A percentile compares a stretch with the other conserved stretches of the same genome.
phyloP scores from a whole-genome alignment of 2,113 vertebrate genomes.

The Odontophorus gujanensis region DNA sequence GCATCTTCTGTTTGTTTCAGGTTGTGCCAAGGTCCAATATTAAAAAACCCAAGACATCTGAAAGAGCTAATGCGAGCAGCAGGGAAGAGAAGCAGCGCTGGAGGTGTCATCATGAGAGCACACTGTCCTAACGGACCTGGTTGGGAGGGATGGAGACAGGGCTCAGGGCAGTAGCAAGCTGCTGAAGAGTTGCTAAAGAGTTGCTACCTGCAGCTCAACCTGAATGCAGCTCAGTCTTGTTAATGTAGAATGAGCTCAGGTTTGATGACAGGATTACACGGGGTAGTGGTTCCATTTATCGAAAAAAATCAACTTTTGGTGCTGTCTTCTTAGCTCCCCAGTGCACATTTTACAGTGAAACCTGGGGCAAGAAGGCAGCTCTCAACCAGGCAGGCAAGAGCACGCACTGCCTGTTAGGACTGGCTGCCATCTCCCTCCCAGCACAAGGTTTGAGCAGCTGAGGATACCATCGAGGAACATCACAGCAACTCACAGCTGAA shows the following conservation, averaged over 20 bases:
- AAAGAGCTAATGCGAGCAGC: background rate
- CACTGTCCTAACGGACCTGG: background rate
- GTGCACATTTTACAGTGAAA: background rate
- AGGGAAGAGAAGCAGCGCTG: background rate
- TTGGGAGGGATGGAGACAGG: background rate
- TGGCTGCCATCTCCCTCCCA: background rate
- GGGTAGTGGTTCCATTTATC: rapidly evolving
- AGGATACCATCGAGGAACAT: background rate
- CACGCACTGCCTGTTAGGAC: rapidly evolving
- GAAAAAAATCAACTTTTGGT: background rate
- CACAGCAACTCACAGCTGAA: background rate
- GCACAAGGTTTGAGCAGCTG: background rate
- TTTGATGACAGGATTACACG: background rate
- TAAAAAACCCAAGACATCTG: background rate
- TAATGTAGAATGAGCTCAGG: background rate
- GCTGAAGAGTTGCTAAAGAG: background rate
- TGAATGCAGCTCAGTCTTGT: background rate
- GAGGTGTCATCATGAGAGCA: background rate
- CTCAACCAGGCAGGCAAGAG: background rate
- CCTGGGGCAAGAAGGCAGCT: background rate
- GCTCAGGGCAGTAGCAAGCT: background rate
- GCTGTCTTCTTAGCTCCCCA: background rate
- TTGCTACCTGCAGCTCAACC: background rate
- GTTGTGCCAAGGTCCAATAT: background rate
- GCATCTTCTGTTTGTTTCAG: background rate